Percentiles rank a stretch among this genome's conserved stretches.
These are phyloP conservation scores for Stenopsyche tienmushanensis DNA, from an alignment of 1,140 invertebrate genomes.

Conservation along the genomic window DNA sequence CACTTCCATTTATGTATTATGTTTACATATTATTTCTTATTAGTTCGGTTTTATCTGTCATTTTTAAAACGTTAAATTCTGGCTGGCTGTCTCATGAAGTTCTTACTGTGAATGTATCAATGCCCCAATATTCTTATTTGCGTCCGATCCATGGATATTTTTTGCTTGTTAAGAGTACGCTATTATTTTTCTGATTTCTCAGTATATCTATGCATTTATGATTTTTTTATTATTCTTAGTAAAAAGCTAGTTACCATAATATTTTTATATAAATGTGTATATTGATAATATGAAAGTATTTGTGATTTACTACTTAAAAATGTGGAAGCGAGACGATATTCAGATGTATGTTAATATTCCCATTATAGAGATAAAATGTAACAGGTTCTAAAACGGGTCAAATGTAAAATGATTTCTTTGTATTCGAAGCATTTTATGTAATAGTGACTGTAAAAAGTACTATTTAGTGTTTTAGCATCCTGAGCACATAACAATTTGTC, in stretches of 20 bases:
- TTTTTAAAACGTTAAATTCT: conserved; percentile 37
- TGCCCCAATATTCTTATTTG: background rate
- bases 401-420: background rate
- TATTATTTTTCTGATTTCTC: too few species aligned
- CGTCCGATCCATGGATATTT: too few species aligned
- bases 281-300: background rate
- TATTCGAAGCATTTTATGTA: background rate
- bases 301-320: too few species aligned
- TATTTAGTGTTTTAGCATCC: background rate
- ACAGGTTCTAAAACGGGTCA: conserved; percentile 9
- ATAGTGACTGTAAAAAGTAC: background rate
- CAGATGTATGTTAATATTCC: background rate
- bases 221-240: background rate
- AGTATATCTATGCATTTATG: too few species aligned
- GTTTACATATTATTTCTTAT: background rate
- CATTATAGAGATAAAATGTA: background rate
- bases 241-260: background rate
- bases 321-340: too few species aligned
- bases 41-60: conserved; percentile 12
- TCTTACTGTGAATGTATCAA: conserved; percentile 26
- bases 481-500: background rate
- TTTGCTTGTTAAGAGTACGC: too few species aligned
- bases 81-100: conserved; percentile 39
- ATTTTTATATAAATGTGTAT: background rate
- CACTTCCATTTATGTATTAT: conserved; percentile 10